These are phyloP conservation scores for Daubentonia madagascariensis DNA, from an alignment of 2,113 vertebrate genomes.

Conservation along the genomic window DNA sequence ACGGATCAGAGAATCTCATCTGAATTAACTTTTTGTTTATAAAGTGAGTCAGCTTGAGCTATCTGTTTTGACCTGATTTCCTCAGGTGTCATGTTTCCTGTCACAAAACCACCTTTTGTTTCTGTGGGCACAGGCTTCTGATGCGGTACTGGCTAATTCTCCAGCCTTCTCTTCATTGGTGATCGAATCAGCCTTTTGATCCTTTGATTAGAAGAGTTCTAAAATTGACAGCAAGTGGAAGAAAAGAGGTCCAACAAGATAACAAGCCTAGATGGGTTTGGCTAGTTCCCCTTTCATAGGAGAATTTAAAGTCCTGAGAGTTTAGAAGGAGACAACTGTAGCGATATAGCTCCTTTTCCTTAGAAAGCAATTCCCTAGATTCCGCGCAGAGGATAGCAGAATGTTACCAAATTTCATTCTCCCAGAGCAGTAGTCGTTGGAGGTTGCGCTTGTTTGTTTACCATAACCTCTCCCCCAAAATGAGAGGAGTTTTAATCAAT, in stretches of 20 bases:
- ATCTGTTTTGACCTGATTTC: conserved; percentile 43
- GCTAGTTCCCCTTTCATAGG: background rate
- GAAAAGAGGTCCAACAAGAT: background rate
- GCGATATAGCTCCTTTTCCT: background rate
- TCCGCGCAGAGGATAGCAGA: background rate
- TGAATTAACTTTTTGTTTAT: conserved; percentile 57
- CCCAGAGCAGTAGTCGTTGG: background rate
- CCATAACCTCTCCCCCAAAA: background rate
- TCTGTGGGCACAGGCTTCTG: background rate
- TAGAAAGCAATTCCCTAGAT: background rate
- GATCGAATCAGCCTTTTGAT: background rate
- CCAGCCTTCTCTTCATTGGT: background rate
- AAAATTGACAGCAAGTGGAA: background rate
- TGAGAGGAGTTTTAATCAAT: background rate
- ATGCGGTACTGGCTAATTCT: background rate
- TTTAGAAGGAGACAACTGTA: background rate
- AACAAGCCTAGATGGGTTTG: background rate
- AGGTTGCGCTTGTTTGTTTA: background rate
- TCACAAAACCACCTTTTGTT: conserved; percentile 33
- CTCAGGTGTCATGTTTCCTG: conserved; percentile 54
- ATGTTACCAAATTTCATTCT: background rate
- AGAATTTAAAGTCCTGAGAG: background rate
- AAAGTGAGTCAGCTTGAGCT: conserved; percentile 38
- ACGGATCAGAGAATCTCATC: conserved; percentile 27
- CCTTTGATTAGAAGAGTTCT: background rate